These are phyloP conservation scores for Erannis defoliaria DNA, from an alignment of 2,888 invertebrate species.

Conservation along the genomic window DNA sequence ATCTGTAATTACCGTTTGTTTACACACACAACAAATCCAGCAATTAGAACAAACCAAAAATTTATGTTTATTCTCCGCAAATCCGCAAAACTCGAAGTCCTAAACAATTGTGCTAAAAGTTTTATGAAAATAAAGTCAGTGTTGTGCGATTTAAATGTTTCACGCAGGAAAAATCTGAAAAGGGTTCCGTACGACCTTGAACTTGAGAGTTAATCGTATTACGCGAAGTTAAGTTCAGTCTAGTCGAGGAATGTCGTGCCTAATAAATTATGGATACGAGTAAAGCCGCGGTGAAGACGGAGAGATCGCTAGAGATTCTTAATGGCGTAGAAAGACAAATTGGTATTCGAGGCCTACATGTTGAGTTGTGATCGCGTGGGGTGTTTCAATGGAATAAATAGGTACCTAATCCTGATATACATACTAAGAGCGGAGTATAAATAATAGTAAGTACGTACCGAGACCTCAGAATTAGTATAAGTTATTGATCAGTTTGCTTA, in stretches of 20 bases:
- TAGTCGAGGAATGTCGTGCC: slow-evolving; percentile 21
- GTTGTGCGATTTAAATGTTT: slow-evolving; percentile 23
- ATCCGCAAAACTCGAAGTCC: slow-evolving; percentile 35
- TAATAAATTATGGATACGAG: slow-evolving; percentile 35
- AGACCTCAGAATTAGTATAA: too few relatives aligned
- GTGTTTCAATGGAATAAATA: slow-evolving; percentile 8
- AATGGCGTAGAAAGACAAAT: slow-evolving; percentile 28
- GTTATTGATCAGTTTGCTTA: too few relatives aligned
- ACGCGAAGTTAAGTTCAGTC: slow-evolving; percentile 23
- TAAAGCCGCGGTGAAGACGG: slow-evolving; percentile 25
- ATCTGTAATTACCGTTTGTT: slow-evolving; percentile 55
- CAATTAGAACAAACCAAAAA: slow-evolving; percentile 56
- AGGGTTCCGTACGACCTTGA: slow-evolving; percentile 35
- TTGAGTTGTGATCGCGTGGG: slow-evolving; percentile 16
- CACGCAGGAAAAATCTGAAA: slow-evolving; percentile 20
- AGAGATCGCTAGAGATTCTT: slow-evolving; percentile 28
- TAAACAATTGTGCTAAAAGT: slow-evolving; percentile 33
- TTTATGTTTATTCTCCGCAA: slow-evolving; percentile 47
- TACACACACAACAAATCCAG: slow-evolving; percentile 52
- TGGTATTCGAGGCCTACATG: slow-evolving; percentile 19
- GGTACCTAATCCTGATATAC: slow-evolving; percentile 10
- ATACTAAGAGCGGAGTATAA: slow-evolving; percentile 5
- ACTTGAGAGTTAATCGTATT: slow-evolving; percentile 27
- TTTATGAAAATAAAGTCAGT: slow-evolving; percentile 30
- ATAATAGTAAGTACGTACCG: too few relatives aligned